A percentile compares a stretch with the other conserved stretches of the same genome.
These are phyloP conservation scores for Hyperoodon ampullatus DNA, from an alignment of 2,113 vertebrate species.

Conservation along the genomic window DNA sequence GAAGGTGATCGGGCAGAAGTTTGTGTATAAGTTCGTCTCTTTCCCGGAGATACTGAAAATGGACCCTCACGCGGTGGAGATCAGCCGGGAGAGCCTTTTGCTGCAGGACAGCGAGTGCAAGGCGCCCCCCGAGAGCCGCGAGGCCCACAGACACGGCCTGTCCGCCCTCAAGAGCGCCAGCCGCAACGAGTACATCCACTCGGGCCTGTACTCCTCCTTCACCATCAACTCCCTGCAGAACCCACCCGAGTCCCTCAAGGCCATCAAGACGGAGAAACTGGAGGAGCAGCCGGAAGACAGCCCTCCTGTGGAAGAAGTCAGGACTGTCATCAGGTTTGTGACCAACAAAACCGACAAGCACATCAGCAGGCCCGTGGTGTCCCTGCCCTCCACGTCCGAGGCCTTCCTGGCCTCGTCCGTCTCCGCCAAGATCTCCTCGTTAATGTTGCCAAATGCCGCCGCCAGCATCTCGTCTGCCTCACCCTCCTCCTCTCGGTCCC, in stretches of 20 bases:
- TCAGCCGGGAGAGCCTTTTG: slow-evolving; percentile 90
- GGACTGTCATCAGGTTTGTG: slow-evolving; percentile 96
- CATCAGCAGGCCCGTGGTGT: slow-evolving; percentile 85
- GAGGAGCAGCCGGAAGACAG: slow-evolving; percentile 84
- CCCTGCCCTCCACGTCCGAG: slow-evolving; percentile 88
- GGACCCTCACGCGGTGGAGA: slow-evolving; percentile 94
- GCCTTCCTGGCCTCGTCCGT: slow-evolving; percentile 86
- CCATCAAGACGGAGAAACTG: slow-evolving; percentile 93
- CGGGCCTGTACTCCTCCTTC: slow-evolving; percentile 95
- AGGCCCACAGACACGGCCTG: slow-evolving; percentile 89
- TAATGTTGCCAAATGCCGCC: slow-evolving; percentile 84
- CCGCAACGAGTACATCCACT: slow-evolving; percentile 94
- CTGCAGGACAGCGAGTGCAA: slow-evolving; percentile 91
- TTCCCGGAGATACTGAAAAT: slow-evolving; percentile 98
- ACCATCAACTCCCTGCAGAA: slow-evolving; percentile 94
- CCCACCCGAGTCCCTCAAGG: slow-evolving; percentile 89
- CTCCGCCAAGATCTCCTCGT: slow-evolving; percentile 88
- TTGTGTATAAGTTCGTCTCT: slow-evolving; percentile 98
- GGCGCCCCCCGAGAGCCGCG: slow-evolving; percentile 84
- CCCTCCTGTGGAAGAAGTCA: slow-evolving; percentile 89
- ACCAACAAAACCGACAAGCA: slow-evolving; percentile 91
- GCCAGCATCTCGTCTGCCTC: slow-evolving; percentile 86
- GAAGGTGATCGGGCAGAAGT: slow-evolving; percentile 98
- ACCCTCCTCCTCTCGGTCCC: slow-evolving; percentile 85
- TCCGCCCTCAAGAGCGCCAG: slow-evolving; percentile 88